Percentiles rank a stretch among this genome's conserved stretches.
These are phyloP conservation scores for Antechinus flavipes DNA, from an alignment of 2,113 vertebrate species.

Conservation along the genomic window DNA sequence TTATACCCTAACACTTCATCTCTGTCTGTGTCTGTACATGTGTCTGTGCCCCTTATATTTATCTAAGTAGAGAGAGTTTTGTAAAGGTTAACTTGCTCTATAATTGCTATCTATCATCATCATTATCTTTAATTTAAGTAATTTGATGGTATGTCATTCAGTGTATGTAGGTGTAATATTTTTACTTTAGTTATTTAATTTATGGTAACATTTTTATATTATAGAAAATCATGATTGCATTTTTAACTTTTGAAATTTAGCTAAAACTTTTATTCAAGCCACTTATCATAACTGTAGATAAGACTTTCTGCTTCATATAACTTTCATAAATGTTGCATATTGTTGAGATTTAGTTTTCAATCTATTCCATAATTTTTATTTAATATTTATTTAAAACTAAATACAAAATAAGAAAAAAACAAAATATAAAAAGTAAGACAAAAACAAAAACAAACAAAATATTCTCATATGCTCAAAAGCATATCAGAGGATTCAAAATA, in stretches of 20 bases:
- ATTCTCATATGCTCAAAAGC: too few relatives aligned
- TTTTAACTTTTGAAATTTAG: neutral
- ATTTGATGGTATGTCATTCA: neutral
- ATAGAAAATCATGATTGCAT: neutral
- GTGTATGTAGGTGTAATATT: neutral
- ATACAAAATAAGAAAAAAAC: too few relatives aligned
- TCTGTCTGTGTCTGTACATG: neutral
- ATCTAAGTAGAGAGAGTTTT: neutral
- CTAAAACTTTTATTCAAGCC: neutral
- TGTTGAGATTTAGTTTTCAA: neutral
- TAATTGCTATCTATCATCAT: neutral
- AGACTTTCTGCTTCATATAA: neutral
- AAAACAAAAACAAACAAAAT: too few relatives aligned
- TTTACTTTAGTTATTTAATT: neutral
- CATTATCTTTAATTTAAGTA: neutral
- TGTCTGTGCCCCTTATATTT: neutral
- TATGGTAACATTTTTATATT: neutral
- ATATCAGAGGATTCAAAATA: too few relatives aligned
- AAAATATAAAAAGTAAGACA: too few relatives aligned
- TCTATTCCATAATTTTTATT: neutral
- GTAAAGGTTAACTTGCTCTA: neutral
- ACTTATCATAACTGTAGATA: neutral
- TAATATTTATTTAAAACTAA: too few relatives aligned
- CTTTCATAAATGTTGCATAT: neutral
- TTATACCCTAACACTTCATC: neutral